phyloP scores from a whole-genome alignment of 2,797 vertebrate species.

The Lacerta bilineata region DNA sequence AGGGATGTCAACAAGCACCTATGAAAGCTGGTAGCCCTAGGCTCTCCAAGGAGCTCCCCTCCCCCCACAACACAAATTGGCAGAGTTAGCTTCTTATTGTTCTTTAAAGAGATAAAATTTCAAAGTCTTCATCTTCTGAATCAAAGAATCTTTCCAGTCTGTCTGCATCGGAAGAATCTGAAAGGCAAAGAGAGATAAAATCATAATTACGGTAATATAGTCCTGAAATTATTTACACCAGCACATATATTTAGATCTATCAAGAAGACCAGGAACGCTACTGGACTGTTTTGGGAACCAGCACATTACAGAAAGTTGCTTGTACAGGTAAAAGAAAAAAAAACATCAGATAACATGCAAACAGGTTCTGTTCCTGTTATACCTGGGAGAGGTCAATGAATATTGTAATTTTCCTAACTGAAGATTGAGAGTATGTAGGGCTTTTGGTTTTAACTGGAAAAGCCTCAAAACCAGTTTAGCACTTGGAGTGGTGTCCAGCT shows the following conservation, averaged over 20 bases:
- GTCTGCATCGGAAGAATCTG: constrained; percentile 95
- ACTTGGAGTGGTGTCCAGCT: too few relatives aligned
- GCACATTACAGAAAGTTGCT: fast-evolving
- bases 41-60: constrained; percentile 76
- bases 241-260: neutral
- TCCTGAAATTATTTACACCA: neutral
- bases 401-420: neutral
- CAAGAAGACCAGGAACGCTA: neutral
- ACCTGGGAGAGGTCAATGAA: neutral
- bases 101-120: constrained; percentile 96
- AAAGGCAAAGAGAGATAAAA: constrained; percentile 7
- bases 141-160: constrained; percentile 97
- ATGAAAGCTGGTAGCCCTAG: constrained; percentile 72
- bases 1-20: constrained; percentile 73
- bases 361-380: neutral
- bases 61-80: constrained; percentile 72
- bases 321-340: neutral
- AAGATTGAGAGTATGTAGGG: neutral
- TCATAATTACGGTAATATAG: neutral
- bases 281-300: neutral
- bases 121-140: constrained; percentile 98
- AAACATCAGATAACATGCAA: neutral
- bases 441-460: too few relatives aligned
- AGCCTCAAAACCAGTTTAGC: too few relatives aligned
- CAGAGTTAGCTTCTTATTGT: constrained; percentile 67